Base-by-base conservation (phyloP, 2,797 vertebrate genomes). In the Alouatta caraya region DNA sequence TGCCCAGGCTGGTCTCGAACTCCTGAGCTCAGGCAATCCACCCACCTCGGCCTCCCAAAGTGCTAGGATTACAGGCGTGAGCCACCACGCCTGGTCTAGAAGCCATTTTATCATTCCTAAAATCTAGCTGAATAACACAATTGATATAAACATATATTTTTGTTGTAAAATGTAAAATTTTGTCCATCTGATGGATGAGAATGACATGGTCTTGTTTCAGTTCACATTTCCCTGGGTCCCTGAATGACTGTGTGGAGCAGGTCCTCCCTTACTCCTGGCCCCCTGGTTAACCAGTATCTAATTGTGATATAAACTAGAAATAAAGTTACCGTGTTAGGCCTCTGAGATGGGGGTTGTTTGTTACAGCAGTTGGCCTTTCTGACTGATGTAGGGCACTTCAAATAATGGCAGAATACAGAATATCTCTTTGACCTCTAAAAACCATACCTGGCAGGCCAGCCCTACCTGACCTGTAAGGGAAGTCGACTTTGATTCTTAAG, bases 111-210 rank as follows among this genome's bases (percentile, higher is more conserved):
- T 44, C 89, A 76, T 86, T 92, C 50, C 67, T 76, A 61, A 90
- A 94, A 76, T 73, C 50, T 80, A 48, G 78, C 39, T 46, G 61
- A 96, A 55, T 48, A 42, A 67, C 26, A 44, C 13, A 90, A 22
- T 81, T 89, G 86, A 55, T 42, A 81, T 37, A 37, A 15, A 42
- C 22, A 10, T 33, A 9, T 50, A 26, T 67, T 76, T 87, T 94
- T 91, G 30, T 95, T 67, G 15, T 88, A 78, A 57, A 92, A 39
- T 24, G 78, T 88, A 22, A 50, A n/a, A 52, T 92, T 30, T 87
- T 88, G 39, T 78, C 12, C 76, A 11, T 79, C 39, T 11, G 12
- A 39, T 80, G 48, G 39, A 26, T 48, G 55, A 80, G 48, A 67
- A 33, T 72, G 21, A 15, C 28, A 37, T 39, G 30, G 22, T 67